Conservation (phyloP, 2,113 vertebrate genomes). For the Anolis sagrei region DNA sequence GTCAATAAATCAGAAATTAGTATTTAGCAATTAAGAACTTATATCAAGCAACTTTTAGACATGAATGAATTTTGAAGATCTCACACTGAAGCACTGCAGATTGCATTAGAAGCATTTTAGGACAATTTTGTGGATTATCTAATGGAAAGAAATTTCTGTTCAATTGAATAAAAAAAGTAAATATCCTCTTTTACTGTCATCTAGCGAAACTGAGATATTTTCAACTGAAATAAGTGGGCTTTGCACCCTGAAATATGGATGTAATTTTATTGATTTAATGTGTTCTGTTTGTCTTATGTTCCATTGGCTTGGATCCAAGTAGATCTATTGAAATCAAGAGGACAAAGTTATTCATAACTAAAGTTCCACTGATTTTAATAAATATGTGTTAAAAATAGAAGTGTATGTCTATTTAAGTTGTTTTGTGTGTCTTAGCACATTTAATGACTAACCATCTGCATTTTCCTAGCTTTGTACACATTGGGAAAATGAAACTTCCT, state of each 20-base stretch:
- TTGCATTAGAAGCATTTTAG: background rate
- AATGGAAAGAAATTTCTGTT: background rate
- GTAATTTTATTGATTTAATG: background rate
- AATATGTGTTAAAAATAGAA: too few species aligned
- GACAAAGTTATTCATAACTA: too few species aligned
- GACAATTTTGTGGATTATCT: background rate
- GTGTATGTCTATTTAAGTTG: too few species aligned
- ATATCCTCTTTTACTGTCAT: background rate
- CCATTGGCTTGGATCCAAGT: too few species aligned
- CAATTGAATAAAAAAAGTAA: background rate
- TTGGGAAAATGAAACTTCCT: too few species aligned
- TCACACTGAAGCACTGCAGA: background rate
- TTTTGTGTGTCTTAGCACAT: too few species aligned
- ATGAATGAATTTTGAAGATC: background rate
- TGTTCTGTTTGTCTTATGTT: too few species aligned
- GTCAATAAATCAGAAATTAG: too few species aligned
- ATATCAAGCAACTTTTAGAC: constrained; percentile 17
- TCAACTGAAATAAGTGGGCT: background rate
- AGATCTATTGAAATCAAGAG: too few species aligned
- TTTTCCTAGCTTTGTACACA: too few species aligned
- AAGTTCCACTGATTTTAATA: too few species aligned
- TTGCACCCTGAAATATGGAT: background rate
- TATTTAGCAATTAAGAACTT: constrained; percentile 49
- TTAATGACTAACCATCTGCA: too few species aligned
- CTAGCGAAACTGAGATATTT: background rate